A percentile compares a stretch with the other conserved stretches of the same genome.
phyloP scores from a whole-genome alignment of 2,113 vertebrate genomes.

The Leiothrix lutea region DNA sequence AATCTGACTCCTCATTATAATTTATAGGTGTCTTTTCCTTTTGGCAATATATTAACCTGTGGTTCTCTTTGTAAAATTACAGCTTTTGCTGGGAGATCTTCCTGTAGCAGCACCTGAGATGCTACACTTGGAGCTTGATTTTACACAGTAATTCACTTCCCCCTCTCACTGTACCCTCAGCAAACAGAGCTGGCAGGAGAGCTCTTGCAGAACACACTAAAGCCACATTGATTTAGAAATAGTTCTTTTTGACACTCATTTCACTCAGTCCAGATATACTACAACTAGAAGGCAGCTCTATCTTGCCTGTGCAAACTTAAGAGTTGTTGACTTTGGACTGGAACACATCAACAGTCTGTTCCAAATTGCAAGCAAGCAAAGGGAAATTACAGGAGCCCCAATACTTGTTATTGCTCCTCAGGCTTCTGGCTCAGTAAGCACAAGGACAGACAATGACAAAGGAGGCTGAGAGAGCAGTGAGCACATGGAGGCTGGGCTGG shows the following conservation, averaged over 20 bases:
- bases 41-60: neutral
- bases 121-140: neutral
- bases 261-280: neutral
- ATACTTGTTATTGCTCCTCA: neutral
- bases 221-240: fast-evolving
- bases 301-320: neutral
- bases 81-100: neutral
- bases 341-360: neutral
- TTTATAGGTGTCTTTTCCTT: neutral
- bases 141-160: neutral
- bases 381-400: neutral
- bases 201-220: neutral
- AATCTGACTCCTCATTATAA: neutral
- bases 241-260: neutral
- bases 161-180: neutral
- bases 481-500: neutral
- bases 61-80: neutral
- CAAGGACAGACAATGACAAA: neutral
- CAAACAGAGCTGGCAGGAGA: neutral
- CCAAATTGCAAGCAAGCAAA: neutral
- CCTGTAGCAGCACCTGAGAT: neutral
- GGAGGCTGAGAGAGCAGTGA: neutral
- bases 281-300: neutral
- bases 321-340: neutral
- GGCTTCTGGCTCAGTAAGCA: neutral